Evolutionary conservation across 2,888 invertebrate genomes (phyloP), one percentile per base, ranked within the genome.

Genomic region (Agrilus mali): DNA sequence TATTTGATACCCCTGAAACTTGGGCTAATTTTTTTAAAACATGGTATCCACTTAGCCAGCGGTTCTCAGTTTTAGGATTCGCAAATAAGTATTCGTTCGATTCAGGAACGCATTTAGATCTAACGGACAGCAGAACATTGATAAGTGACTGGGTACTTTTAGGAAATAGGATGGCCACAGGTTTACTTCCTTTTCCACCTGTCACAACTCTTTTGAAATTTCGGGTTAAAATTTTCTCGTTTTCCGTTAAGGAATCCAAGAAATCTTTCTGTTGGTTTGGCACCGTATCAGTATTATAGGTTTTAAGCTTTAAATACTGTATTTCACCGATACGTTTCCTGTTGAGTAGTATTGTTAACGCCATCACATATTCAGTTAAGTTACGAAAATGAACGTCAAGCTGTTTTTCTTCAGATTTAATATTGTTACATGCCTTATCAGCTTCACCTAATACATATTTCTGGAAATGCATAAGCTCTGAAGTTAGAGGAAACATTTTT

Each of bases 61-160:
- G 33, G 41, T 48, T 48, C 10, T 27, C 35, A n/a, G 44, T 43
- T n/a, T 38, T 42, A 42, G 47, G 48, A 39, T 53, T 52, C 15
- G 50, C 50, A 46, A 52, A 54, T 36, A 53, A 39, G 46, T 54
- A 54, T 27, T 51, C 45, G 43, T 53, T 55, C 12, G 45, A 42
- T 34, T 46, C 35, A 15, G 49, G 43, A 33, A 48, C 45, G 31
- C 43, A 48, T 41, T 42, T 12, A 33, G 35, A 13, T 47, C 53
- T 41, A 36, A 48, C 42, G 16, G 33, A 33, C 8, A 51, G 17
- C n/a, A 53, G 12, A 8, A 44, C 33, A 4, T 49, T 43, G 27
- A 48, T 45, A 42, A 31, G 41, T 44, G 48, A 15, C 37, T 53
- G 50, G 10, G 50, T 37, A 15, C 42, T 15, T 34, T 42, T 47